Conservation (phyloP, 2,797 vertebrate genomes). For the Tangara arthus region DNA sequence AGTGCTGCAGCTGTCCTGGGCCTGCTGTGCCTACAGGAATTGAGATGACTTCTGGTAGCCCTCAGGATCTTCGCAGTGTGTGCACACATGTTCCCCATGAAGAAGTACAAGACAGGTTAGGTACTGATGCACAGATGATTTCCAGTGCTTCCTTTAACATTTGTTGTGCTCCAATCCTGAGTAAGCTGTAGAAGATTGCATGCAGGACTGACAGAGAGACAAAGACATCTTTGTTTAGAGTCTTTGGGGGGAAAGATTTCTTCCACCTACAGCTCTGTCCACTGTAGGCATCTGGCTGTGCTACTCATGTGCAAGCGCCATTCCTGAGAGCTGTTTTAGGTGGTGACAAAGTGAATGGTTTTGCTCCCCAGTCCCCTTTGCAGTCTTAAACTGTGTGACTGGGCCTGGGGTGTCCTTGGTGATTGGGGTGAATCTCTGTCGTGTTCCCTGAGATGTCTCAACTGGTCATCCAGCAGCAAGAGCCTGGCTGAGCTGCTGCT, state of each 20-base stretch:
- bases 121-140: neutral
- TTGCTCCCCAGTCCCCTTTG: neutral
- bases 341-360: neutral
- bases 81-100: neutral
- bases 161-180: neutral
- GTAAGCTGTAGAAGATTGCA: neutral
- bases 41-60: neutral
- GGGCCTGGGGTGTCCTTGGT: neutral
- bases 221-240: neutral
- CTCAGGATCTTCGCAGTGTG: accelerated
- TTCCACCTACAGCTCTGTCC: neutral
- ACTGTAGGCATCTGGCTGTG: neutral
- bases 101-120: neutral
- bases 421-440: neutral
- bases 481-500: neutral
- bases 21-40: neutral
- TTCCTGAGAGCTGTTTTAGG: neutral
- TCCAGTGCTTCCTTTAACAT: neutral
- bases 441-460: neutral
- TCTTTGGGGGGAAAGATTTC: neutral
- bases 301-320: neutral
- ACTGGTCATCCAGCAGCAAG: neutral
- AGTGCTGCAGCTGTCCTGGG: neutral
- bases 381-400: neutral
- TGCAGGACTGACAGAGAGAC: neutral